Percentiles rank a stretch among this genome's conserved stretches.
These are phyloP conservation scores for Himalopsyche tibetana DNA, from an alignment of 2,888 invertebrate genomes.

Conservation along the genomic window DNA sequence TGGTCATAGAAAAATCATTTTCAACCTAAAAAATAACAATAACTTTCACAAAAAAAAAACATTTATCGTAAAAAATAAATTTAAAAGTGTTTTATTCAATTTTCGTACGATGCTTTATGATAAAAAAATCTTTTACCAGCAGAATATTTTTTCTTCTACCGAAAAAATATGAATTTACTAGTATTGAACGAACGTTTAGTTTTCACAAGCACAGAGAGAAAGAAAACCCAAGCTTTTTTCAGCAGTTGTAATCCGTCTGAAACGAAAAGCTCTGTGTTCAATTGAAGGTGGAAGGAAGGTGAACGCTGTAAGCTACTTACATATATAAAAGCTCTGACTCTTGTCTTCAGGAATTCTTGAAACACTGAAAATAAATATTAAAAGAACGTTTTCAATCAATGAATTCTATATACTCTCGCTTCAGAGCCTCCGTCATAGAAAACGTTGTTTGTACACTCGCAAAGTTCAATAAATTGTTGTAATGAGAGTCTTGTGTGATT, in stretches of 20 bases:
- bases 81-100: background rate
- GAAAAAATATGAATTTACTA: constrained; percentile 9
- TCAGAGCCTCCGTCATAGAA: background rate
- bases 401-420: background rate
- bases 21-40: too few relatives aligned
- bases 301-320: constrained; percentile 26
- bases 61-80: too few relatives aligned
- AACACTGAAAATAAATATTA: constrained; percentile 25
- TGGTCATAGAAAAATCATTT: too few relatives aligned
- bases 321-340: background rate
- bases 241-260: constrained; percentile 26
- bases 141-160: background rate
- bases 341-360: background rate
- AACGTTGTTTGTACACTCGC: background rate
- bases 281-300: constrained; percentile 28
- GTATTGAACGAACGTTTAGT: background rate
- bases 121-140: background rate
- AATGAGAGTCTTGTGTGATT: constrained; percentile 11
- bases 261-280: constrained; percentile 16
- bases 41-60: too few relatives aligned
- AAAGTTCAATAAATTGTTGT: constrained; percentile 14
- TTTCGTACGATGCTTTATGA: background rate
- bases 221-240: background rate
- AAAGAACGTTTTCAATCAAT: background rate
- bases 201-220: background rate